Conservation (phyloP, 2,888 invertebrate species). For the Diadegma fenestrale region DNA sequence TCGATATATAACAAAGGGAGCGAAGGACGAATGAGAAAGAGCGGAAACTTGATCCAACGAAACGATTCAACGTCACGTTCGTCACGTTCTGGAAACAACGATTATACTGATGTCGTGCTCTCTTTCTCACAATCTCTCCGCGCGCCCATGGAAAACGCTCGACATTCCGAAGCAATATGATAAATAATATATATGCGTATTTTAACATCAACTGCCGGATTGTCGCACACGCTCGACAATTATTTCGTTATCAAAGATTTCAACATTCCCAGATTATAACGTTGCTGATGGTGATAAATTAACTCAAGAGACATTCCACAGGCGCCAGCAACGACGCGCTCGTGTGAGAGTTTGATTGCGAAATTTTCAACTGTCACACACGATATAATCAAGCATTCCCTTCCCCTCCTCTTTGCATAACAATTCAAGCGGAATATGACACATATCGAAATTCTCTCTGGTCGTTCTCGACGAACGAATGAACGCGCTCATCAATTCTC, state of each 20-base stretch:
- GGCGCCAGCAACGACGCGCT: not conserved
- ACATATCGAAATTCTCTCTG: constrained; percentile 44
- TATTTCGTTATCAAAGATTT: constrained; percentile 1
- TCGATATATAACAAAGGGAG: not conserved
- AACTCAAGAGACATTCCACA: constrained; percentile 28
- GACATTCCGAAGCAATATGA: constrained; percentile 7
- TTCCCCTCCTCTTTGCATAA: constrained; percentile 19
- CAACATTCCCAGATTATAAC: not conserved
- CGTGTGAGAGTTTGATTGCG: constrained; percentile 23
- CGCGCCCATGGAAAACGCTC: constrained; percentile 13
- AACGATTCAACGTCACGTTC: constrained; percentile 69
- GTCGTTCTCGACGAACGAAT: constrained; percentile 37
- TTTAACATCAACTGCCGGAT: constrained; percentile 16
- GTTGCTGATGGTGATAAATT: constrained; percentile 32
- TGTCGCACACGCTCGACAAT: not conserved
- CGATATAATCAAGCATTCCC: constrained; percentile 44
- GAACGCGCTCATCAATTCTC: constrained; percentile 39
- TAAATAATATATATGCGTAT: not conserved
- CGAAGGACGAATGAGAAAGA: constrained; percentile 5
- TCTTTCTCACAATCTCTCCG: constrained; percentile 28
- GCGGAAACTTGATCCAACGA: constrained; percentile 59
- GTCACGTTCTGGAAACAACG: constrained; percentile 70
- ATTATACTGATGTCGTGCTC: constrained; percentile 53
- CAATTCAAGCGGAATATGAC: constrained; percentile 43
- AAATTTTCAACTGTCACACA: constrained; percentile 32